Conservation (phyloP, 2,888 invertebrate species). For the Drosophila siamana region DNA sequence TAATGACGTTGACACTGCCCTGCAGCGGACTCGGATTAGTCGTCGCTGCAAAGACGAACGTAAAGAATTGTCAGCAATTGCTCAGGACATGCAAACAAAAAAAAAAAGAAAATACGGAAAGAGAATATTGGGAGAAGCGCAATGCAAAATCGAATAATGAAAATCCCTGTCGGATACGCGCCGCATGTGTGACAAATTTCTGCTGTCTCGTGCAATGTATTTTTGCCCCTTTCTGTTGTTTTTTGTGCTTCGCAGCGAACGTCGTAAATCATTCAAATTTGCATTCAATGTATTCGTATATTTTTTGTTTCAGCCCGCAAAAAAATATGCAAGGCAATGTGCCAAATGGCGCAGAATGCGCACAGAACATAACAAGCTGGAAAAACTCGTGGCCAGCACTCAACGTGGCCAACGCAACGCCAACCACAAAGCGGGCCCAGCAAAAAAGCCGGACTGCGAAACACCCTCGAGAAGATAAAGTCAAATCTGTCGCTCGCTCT, state of each 20-base stretch:
- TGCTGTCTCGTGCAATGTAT: constrained; percentile 42
- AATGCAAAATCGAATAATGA: constrained; percentile 12
- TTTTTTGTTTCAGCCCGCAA: constrained; percentile 8
- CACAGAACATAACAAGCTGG: constrained; percentile 33
- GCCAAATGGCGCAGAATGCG: constrained; percentile 59
- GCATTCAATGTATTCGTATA: constrained; percentile 55
- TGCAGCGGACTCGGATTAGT: constrained; percentile 21
- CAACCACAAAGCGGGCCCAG: not conserved
- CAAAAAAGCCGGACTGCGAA: not conserved
- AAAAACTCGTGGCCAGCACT: constrained; percentile 24
- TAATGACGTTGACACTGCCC: constrained; percentile 55
- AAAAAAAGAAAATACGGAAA: no score
- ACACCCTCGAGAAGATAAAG: not conserved
- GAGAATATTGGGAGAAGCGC: no score
- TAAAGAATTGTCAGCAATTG: no score
- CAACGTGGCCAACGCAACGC: constrained; percentile 10
- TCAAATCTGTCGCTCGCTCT: no score
- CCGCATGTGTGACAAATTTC: constrained; percentile 55
- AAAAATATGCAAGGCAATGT: constrained; percentile 54
- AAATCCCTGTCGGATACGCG: constrained; percentile 35
- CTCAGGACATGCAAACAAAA: no score
- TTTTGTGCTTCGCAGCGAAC: constrained; percentile 38
- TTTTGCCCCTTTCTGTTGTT: not conserved
- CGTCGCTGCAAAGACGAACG: constrained; percentile 40
- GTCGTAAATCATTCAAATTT: constrained; percentile 64